A percentile compares a stretch with the other conserved stretches of the same genome.
Evolutionary conservation across 1,140 invertebrate species (phyloP).

Genomic region (Papilio polyxenes): DNA sequence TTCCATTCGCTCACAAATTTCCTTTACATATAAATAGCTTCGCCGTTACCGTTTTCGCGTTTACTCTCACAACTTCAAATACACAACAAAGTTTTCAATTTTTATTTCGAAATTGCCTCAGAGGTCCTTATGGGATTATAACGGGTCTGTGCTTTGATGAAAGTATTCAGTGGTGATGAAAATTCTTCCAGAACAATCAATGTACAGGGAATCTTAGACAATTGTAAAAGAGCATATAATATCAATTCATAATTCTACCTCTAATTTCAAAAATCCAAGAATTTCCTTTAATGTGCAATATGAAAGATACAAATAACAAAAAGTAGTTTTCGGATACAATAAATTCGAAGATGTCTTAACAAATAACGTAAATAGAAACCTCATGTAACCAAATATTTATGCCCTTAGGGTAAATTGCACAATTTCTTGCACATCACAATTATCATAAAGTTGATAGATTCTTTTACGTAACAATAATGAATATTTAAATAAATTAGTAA

Average conservation of each 20-base stretch:
- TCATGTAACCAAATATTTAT: neutral
- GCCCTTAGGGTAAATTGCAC: neutral
- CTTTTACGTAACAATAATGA: neutral
- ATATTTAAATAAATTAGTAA: neutral
- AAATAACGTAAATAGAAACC: neutral
- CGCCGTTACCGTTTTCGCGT: neutral
- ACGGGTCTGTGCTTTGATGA: neutral
- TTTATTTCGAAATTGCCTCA: slow-evolving; percentile 18
- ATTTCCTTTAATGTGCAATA: no score
- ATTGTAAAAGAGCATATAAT: no score
- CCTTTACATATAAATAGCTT: slow-evolving; percentile 31
- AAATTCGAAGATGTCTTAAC: no score
- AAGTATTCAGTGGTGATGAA: neutral
- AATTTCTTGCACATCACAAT: neutral
- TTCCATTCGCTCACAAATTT: slow-evolving; percentile 27
- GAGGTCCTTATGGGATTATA: neutral
- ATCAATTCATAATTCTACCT: no score
- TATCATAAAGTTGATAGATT: neutral
- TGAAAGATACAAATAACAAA: no score
- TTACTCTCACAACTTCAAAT: slow-evolving; percentile 7
- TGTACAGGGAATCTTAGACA: neutral
- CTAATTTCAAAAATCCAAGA: no score
- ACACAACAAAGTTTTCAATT: slow-evolving; percentile 24
- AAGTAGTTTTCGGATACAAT: no score
- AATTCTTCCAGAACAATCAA: no score